Conservation (phyloP, 2,797 vertebrate genomes). For the Peromyscus melanophrys region DNA sequence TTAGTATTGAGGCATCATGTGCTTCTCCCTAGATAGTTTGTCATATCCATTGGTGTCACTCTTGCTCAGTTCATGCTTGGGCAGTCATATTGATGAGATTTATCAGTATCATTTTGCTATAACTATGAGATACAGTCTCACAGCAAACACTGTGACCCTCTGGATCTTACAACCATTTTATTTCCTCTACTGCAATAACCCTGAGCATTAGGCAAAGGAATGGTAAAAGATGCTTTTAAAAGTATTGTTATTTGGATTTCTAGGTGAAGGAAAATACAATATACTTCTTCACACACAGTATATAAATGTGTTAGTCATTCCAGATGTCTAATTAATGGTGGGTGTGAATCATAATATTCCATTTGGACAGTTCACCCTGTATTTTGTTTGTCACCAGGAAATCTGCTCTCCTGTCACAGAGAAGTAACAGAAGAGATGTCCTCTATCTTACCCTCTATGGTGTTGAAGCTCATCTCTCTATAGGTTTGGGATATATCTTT, state of each 20-base stretch:
- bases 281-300: neutral
- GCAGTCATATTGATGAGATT: neutral
- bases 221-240: neutral
- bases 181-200: neutral
- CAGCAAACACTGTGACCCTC: neutral
- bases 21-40: neutral
- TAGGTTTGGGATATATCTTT: neutral
- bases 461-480: neutral
- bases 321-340: neutral
- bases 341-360: neutral
- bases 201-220: neutral
- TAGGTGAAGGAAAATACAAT: neutral
- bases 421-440: neutral
- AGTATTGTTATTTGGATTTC: neutral
- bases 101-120: neutral
- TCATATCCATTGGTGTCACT: neutral
- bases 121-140: neutral
- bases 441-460: neutral
- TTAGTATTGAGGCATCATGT: neutral
- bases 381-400: neutral
- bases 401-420: neutral
- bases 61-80: neutral
- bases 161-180: neutral
- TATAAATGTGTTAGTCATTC: neutral
- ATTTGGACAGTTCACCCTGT: neutral